Conservation (phyloP, 1,140 invertebrate species). For the Brachionus sp. region DNA sequence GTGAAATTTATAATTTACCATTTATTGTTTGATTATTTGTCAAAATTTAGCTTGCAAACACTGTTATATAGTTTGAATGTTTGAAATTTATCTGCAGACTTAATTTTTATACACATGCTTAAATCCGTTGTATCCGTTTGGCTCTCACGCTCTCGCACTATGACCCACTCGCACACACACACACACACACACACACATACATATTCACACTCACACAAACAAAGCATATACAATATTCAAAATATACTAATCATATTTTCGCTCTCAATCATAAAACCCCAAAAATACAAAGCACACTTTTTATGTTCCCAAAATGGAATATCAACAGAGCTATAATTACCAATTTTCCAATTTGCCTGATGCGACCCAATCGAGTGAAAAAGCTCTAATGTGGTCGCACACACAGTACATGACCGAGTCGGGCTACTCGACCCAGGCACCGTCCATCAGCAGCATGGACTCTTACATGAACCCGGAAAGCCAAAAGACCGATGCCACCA, state of each 20-base stretch:
- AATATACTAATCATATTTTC: too few species aligned
- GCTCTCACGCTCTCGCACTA: not conserved
- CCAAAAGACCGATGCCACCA: not conserved
- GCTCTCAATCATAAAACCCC: not conserved
- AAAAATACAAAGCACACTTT: too few species aligned
- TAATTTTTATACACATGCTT: not conserved
- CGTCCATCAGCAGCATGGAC: constrained; percentile 31
- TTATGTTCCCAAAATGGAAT: constrained; percentile 27
- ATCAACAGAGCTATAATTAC: not conserved
- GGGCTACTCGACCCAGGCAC: constrained; percentile 20
- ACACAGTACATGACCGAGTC: constrained; percentile 42
- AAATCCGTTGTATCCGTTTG: constrained; percentile 6
- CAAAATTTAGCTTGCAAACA: too few species aligned
- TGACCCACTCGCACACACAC: not conserved
- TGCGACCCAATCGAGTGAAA: constrained; percentile 9
- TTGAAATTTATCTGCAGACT: constrained; percentile 27
- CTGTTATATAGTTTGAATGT: too few species aligned
- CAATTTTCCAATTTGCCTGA: constrained; percentile 3
- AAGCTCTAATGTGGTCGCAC: constrained; percentile 43
- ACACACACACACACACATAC: not conserved
- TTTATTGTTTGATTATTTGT: too few species aligned
- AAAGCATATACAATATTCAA: too few species aligned
- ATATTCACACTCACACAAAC: not conserved
- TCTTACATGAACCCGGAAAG: not conserved
- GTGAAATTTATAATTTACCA: too few species aligned